These are phyloP conservation scores for Poeciliopsis paucimaculata DNA, from an alignment of 2,797 vertebrate genomes.

Conservation along the genomic window DNA sequence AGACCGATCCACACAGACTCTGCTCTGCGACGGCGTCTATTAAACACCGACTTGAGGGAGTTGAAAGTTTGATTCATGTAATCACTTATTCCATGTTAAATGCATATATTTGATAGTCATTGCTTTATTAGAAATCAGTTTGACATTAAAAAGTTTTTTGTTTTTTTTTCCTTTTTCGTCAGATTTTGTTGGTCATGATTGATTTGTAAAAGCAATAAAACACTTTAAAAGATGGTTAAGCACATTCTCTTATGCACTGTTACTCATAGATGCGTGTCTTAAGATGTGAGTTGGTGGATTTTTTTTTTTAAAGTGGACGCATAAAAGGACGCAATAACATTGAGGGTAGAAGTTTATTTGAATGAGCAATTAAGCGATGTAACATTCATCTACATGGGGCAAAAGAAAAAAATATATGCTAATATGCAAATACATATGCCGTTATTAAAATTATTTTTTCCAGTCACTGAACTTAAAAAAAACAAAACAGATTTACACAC, in stretches of 20 bases:
- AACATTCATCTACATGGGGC: conserved; percentile 79
- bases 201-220: neutral
- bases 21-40: neutral
- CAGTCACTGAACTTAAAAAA: conserved; percentile 55
- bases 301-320: neutral
- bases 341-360: conserved; percentile 81
- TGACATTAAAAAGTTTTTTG: neutral
- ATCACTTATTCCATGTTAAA: neutral
- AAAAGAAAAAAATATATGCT: conserved; percentile 78
- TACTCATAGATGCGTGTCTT: neutral
- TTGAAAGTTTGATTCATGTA: neutral
- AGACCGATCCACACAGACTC: neutral
- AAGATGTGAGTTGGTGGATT: neutral
- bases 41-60: neutral
- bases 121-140: neutral
- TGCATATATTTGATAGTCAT: neutral
- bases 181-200: neutral
- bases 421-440: conserved; percentile 76
- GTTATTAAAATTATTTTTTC: conserved; percentile 63
- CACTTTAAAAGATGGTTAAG: too few species aligned
- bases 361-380: conserved; percentile 77
- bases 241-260: neutral
- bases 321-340: neutral
- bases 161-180: accelerated
- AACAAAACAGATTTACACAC: conserved; percentile 32